A percentile compares a stretch with the other conserved stretches of the same genome.
Conservation (phyloP, 2,888 invertebrate species). For the Pterostichus madidus region DNA sequence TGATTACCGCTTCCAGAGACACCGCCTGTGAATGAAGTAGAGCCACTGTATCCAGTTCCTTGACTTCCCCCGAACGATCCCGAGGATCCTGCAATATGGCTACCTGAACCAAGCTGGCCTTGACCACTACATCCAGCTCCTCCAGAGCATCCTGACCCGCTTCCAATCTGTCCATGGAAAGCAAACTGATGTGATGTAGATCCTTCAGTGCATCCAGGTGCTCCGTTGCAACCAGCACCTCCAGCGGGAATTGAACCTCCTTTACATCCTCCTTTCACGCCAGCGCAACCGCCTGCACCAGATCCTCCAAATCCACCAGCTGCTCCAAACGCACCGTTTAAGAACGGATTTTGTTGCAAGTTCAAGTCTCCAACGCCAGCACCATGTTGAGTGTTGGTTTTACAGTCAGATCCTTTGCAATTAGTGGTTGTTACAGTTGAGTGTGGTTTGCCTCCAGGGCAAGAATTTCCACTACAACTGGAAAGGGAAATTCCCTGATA, state of each 20-base stretch:
- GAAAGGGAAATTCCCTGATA: slow-evolving; percentile 73
- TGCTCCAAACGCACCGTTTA: slow-evolving; percentile 70
- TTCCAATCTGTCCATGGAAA: slow-evolving; percentile 2
- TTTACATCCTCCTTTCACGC: slow-evolving; percentile 23
- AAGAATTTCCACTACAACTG: slow-evolving; percentile 69
- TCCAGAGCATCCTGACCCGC: slow-evolving; percentile 2
- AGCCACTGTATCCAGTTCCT: not conserved
- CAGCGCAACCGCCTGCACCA: slow-evolving; percentile 10
- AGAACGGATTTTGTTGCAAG: slow-evolving; percentile 71
- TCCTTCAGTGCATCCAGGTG: slow-evolving; percentile 4
- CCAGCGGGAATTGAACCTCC: slow-evolving; percentile 11
- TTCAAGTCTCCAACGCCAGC: slow-evolving; percentile 16
- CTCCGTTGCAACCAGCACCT: slow-evolving; percentile 31
- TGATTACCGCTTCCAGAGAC: not conserved
- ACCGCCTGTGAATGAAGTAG: not conserved
- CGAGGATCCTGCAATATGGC: no score
- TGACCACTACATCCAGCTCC: no score
- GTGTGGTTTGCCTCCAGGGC: slow-evolving; percentile 70
- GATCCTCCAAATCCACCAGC: slow-evolving; percentile 43
- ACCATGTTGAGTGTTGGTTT: slow-evolving; percentile 67
- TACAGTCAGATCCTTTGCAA: slow-evolving; percentile 67
- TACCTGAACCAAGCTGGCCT: no score
- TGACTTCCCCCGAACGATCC: slow-evolving; percentile 1
- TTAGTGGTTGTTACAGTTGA: slow-evolving; percentile 67
- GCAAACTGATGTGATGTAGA: slow-evolving; percentile 4